phyloP scores from a whole-genome alignment of 1,140 invertebrate genomes.

The Physella acuta region DNA sequence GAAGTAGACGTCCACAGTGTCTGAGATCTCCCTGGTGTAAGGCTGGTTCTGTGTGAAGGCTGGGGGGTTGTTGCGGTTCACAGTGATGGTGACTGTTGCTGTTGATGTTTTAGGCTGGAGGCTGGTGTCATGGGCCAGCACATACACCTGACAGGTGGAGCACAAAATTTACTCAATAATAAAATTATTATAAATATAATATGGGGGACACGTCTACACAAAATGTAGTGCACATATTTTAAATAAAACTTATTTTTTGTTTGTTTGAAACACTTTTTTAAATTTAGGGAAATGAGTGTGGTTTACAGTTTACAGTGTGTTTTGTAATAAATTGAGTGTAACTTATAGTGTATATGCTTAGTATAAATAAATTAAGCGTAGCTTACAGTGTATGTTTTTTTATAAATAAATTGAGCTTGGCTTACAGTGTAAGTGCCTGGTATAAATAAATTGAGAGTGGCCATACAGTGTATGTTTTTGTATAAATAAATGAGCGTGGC shows the following conservation, averaged over 20 bases:
- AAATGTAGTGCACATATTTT: neutral
- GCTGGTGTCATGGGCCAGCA: constrained; percentile 38
- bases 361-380: no score
- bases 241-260: neutral
- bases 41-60: constrained; percentile 1
- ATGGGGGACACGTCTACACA: neutral
- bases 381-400: no score
- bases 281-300: neutral
- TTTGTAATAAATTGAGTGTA: no score
- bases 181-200: neutral
- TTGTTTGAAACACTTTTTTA: neutral
- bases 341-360: no score
- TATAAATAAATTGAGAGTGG: no score
- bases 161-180: neutral
- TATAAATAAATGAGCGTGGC: no score
- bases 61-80: constrained; percentile 38
- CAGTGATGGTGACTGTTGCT: constrained; percentile 36
- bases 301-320: neutral
- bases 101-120: constrained; percentile 26
- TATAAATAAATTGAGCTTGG: no score
- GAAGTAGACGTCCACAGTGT: constrained; percentile 25
- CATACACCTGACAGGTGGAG: constrained; percentile 32
- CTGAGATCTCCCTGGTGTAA: constrained; percentile 6
- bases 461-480: no score
- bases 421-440: no score